phyloP scores from a whole-genome alignment of 1,140 invertebrate species.

The Archivesica marissinica region DNA sequence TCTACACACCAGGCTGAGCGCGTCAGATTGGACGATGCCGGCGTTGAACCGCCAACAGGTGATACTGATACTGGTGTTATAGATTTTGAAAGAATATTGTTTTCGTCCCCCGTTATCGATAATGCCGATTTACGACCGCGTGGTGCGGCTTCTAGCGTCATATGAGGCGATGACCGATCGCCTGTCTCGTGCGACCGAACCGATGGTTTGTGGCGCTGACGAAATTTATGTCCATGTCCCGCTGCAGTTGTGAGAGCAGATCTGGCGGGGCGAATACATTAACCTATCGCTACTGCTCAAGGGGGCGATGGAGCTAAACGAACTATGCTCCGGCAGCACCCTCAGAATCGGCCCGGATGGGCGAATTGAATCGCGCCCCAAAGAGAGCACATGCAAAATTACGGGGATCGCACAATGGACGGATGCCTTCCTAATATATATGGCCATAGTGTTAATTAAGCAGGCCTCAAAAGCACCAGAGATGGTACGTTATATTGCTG shows the following conservation, averaged over 20 bases:
- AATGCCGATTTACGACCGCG: too few relatives aligned
- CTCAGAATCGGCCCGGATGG: conserved; percentile 7
- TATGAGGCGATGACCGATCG: too few relatives aligned
- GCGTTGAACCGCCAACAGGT: too few relatives aligned
- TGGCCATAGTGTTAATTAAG: conserved; percentile 22
- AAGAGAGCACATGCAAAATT: conserved; percentile 30
- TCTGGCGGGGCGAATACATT: conserved; percentile 27
- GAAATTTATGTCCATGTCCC: conserved; percentile 46
- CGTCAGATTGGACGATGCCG: too few relatives aligned
- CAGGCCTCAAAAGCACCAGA: not conserved
- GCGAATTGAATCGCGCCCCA: conserved; percentile 12
- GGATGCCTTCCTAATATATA: conserved; percentile 59
- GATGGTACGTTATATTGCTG: conserved; percentile 33
- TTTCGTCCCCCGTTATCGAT: too few relatives aligned
- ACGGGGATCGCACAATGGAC: conserved; percentile 54
- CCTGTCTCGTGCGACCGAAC: too few relatives aligned
- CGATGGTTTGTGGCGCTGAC: too few relatives aligned
- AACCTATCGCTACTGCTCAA: conserved; percentile 58
- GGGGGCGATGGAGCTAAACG: conserved; percentile 35
- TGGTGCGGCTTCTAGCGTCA: too few relatives aligned
- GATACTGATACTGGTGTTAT: too few relatives aligned
- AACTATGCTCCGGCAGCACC: conserved; percentile 21
- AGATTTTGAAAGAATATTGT: too few relatives aligned
- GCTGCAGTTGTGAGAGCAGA: conserved; percentile 28
- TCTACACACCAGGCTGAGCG: too few relatives aligned